phyloP scores from a whole-genome alignment of 1,140 invertebrate genomes.

The Drosophila fuyamai region DNA sequence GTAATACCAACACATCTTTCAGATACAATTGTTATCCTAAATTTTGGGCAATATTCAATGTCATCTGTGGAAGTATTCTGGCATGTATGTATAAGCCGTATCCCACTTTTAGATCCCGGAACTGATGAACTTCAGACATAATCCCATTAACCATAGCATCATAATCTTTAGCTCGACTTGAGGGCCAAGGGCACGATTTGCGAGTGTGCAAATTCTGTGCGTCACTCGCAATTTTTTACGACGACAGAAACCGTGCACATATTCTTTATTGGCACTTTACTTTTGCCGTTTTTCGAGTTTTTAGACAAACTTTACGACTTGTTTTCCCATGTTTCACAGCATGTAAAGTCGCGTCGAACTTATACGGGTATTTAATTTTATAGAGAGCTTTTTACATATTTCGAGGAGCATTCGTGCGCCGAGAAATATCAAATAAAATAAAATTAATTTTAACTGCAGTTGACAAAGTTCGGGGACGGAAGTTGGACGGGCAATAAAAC shows the following conservation, averaged over 20 bases:
- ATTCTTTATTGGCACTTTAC: slow-evolving; percentile 9
- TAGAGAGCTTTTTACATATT: neutral
- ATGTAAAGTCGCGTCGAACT: slow-evolving; percentile 13
- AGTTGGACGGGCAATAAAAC: slow-evolving; percentile 38
- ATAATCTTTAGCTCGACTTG: slow-evolving; percentile 29
- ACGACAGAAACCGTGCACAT: slow-evolving; percentile 27
- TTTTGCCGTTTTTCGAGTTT: slow-evolving; percentile 5
- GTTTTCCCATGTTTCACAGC: slow-evolving; percentile 13
- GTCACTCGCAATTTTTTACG: slow-evolving; percentile 13
- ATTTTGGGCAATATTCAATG: too few species aligned
- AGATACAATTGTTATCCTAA: too few species aligned
- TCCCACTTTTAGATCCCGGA: slow-evolving; percentile 14
- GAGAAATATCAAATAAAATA: slow-evolving; percentile 25
- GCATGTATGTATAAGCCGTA: neutral
- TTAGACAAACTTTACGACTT: slow-evolving; percentile 20
- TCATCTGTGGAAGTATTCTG: neutral
- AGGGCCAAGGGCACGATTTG: slow-evolving; percentile 26
- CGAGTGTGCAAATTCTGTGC: slow-evolving; percentile 24
- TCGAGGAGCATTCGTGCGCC: neutral
- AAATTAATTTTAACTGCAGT: slow-evolving; percentile 36
- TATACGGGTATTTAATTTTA: slow-evolving; percentile 4
- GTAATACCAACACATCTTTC: too few species aligned
- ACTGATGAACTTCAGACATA: slow-evolving; percentile 9
- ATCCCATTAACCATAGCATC: slow-evolving; percentile 33
- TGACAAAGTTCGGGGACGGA: slow-evolving; percentile 47